Evolutionary conservation across 1,140 invertebrate species (phyloP).

Genomic region (silkworm (Bombyx mori)): DNA sequence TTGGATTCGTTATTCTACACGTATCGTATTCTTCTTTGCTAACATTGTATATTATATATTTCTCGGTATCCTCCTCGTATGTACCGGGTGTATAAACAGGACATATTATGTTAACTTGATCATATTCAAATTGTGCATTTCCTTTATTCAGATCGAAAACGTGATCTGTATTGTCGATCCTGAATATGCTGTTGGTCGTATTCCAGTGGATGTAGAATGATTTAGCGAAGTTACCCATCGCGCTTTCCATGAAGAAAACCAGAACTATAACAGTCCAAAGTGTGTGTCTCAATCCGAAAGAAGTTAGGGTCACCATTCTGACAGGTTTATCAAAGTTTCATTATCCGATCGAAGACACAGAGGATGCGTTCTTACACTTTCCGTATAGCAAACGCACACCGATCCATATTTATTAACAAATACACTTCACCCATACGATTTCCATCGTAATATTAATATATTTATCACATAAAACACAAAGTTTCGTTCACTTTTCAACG

Average conservation of each 20-base stretch:
- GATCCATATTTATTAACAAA: slow-evolving; percentile 52
- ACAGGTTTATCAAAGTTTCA: slow-evolving; percentile 41
- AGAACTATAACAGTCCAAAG: slow-evolving; percentile 72
- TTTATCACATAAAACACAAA: slow-evolving; percentile 18
- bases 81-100: slow-evolving; percentile 90
- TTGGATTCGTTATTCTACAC: slow-evolving; percentile 94
- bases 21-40: slow-evolving; percentile 97
- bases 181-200: slow-evolving; percentile 91
- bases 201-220: slow-evolving; percentile 90
- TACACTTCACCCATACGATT: slow-evolving; percentile 1
- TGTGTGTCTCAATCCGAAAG: slow-evolving; percentile 55
- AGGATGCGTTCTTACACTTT: slow-evolving; percentile 22
- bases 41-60: slow-evolving; percentile 97
- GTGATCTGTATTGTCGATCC: slow-evolving; percentile 97
- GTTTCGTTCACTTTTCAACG: slow-evolving; percentile 22
- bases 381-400: slow-evolving; percentile 28
- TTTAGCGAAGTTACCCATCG: slow-evolving; percentile 85
- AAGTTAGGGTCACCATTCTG: slow-evolving; percentile 63
- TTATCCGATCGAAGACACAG: slow-evolving; percentile 38
- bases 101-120: slow-evolving; percentile 96
- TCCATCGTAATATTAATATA: neutral
- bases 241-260: slow-evolving; percentile 83
- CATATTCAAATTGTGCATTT: slow-evolving; percentile 93
- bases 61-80: slow-evolving; percentile 91
- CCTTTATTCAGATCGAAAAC: slow-evolving; percentile 97